Base-by-base conservation (phyloP, 2,797 vertebrate species). In the Euthynnus affinis region DNA sequence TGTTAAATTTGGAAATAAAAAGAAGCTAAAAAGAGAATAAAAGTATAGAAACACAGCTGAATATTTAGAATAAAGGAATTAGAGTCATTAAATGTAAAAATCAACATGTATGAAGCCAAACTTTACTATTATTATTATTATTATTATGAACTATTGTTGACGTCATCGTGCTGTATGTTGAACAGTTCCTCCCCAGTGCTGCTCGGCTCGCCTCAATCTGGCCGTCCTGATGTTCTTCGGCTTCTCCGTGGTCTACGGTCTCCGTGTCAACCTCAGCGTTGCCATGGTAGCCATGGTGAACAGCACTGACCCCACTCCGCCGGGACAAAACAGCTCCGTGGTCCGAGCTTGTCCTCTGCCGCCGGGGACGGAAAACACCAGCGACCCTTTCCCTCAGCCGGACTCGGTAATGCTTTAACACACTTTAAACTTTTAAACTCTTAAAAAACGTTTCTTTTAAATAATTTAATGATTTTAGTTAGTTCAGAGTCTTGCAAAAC, bases 281-380 rank as follows among this genome's bases (percentile, higher is more conserved):
- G 94, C 96, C 44, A 96, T 97, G 92, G 92, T 98, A 0, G 96
- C 96, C 81, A 97, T 98, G 96, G 96, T 96, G 65, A 97, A 97
- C 67, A 29, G 18, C 80, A 96, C 95, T 0, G 84, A 82, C 12
- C 32, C 81, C 5, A 12, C 27, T n/a, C n/a, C n/a, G 0, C 60
- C 82, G 2, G 56, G n/a, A 0, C 0, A 1, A 3, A 94, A 96
- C 77, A 20, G 2, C 53, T 90, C 94, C 4, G 1, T 55, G 0
- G 3, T 32, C 2, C 80, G 87, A 0, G 88, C 79, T 1, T 96
- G 96, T 58, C 92, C 90, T 1, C 53, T 51, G n/a, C 83, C 90
- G 0, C 0, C 78, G 0, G 65, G 20, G 14, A 8, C 7, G 2
- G 73, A 82, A 4, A 93, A 83, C 86, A 55, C 23, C 67, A 91